Conservation (phyloP, 2,797 vertebrate genomes). For the Hemitrygon akajei region DNA sequence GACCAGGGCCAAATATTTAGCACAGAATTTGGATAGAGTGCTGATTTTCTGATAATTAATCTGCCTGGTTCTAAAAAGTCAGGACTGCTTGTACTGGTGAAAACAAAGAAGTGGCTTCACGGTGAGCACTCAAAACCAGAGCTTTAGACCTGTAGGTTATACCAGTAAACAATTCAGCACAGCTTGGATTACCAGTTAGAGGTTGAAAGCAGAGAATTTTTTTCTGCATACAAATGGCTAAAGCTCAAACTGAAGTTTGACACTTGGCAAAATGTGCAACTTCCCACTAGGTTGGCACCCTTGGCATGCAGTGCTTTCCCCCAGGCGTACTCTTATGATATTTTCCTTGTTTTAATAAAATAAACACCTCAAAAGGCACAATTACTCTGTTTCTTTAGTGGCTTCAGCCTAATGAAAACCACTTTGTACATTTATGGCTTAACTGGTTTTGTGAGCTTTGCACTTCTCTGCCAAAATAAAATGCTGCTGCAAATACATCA, state of each 20-base stretch:
- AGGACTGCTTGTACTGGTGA: neutral
- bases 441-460: neutral
- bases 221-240: neutral
- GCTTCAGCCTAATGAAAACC: neutral
- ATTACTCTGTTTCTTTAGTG: neutral
- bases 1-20: neutral
- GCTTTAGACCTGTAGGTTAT: neutral
- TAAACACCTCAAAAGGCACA: neutral
- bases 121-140: neutral
- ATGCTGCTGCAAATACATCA: neutral
- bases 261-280: neutral
- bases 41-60: neutral
- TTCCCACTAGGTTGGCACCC: neutral
- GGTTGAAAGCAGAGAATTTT: neutral
- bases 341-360: neutral
- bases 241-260: neutral
- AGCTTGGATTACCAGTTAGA: neutral
- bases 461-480: neutral
- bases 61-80: neutral
- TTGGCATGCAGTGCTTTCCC: no score
- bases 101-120: neutral
- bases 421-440: neutral
- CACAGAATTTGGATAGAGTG: neutral
- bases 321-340: neutral
- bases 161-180: neutral